A percentile compares a stretch with the other conserved stretches of the same genome.
Conservation (phyloP, 2,113 vertebrate genomes). For the Dermatemys mawii region DNA sequence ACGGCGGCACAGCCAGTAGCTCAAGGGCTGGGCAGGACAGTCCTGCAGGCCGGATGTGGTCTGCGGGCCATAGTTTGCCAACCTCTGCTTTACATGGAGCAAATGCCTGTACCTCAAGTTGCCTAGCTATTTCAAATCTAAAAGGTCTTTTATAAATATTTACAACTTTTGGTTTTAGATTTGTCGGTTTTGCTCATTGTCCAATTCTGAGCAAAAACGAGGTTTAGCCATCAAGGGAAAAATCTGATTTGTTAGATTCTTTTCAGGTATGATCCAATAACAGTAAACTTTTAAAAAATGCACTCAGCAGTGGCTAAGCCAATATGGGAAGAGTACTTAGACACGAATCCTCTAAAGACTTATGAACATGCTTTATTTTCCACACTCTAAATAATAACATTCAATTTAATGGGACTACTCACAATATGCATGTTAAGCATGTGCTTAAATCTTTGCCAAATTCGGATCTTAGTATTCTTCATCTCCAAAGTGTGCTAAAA, state of each 20-base stretch:
- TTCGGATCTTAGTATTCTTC: neutral
- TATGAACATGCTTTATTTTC: neutral
- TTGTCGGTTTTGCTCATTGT: neutral
- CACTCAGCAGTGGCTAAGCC: neutral
- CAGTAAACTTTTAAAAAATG: neutral
- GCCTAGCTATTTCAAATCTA: neutral
- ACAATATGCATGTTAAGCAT: neutral
- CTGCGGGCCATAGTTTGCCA: too few species aligned
- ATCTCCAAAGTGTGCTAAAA: neutral
- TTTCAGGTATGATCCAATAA: neutral
- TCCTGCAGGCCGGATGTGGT: too few species aligned
- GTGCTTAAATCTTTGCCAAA: neutral
- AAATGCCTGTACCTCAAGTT: neutral
- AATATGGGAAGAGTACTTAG: neutral
- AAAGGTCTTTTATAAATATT: neutral
- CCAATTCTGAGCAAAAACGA: neutral
- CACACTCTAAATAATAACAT: neutral
- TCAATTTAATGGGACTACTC: neutral
- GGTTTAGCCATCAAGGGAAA: neutral
- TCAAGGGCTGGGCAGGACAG: too few species aligned
- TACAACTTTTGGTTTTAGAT: neutral
- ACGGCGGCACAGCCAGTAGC: too few species aligned
- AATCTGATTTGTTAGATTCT: neutral
- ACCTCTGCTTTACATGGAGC: too few species aligned
- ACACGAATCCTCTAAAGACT: neutral